A percentile compares a stretch with the other conserved stretches of the same genome.
Evolutionary conservation across 2,888 invertebrate genomes (phyloP).

Genomic region (Cyaniris semiargus): DNA sequence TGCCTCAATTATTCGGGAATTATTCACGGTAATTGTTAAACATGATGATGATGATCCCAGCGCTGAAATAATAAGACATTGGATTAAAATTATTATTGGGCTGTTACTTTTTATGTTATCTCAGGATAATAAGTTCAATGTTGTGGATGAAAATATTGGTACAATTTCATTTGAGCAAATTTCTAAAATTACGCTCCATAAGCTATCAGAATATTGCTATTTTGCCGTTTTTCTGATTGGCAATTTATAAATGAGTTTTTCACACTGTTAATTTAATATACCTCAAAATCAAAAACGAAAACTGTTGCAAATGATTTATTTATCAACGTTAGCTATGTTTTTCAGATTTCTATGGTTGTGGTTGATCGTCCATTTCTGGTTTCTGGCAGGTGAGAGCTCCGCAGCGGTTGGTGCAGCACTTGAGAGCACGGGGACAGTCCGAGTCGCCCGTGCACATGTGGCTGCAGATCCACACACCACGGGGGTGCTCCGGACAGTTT

Average conservation of each 20-base stretch:
- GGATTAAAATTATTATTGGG: background rate
- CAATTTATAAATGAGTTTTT: background rate
- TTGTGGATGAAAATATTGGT: background rate
- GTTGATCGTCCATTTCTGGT: conserved; percentile 51
- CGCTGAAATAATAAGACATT: background rate
- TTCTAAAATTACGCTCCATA: background rate
- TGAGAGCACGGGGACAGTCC: conserved; percentile 74
- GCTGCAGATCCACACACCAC: conserved; percentile 78
- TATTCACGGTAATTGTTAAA: conserved; percentile 12
- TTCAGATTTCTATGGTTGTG: background rate
- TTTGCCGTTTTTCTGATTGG: background rate
- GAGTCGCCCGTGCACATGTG: conserved; percentile 77
- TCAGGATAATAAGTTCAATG: background rate
- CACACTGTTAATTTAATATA: background rate
- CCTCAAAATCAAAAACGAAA: background rate
- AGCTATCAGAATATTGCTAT: background rate
- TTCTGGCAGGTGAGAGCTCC: conserved; percentile 75
- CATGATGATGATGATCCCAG: background rate
- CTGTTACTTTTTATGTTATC: background rate
- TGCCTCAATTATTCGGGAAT: conserved; percentile 20
- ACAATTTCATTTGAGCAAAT: background rate
- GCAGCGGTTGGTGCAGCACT: conserved; percentile 81
- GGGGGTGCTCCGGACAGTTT: conserved; percentile 70
- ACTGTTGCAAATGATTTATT: background rate
- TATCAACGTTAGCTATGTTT: background rate